A percentile compares a stretch with the other conserved stretches of the same genome.
phyloP scores from a whole-genome alignment of 2,888 invertebrate species.

The Drosophila kambysellisi region DNA sequence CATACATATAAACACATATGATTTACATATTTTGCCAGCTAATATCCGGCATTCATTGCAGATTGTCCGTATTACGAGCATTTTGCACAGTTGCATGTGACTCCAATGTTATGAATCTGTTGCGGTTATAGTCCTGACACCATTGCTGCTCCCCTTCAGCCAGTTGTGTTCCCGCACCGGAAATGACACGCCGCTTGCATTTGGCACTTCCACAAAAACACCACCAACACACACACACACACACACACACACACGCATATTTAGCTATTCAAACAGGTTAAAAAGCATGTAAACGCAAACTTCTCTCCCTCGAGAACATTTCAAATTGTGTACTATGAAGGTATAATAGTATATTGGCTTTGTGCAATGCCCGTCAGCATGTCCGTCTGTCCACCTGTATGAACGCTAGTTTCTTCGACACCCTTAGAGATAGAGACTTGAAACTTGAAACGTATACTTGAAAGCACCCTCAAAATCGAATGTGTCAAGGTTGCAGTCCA shows the following conservation, averaged over 20 bases:
- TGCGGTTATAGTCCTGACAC: not conserved
- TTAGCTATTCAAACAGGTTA: not conserved
- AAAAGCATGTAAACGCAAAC: not conserved
- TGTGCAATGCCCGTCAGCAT: too few relatives aligned
- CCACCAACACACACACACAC: too few relatives aligned
- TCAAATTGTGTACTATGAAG: not conserved
- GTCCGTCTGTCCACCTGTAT: too few relatives aligned
- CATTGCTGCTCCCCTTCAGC: not conserved
- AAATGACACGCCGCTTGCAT: conserved; percentile 13
- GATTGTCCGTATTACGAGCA: not conserved
- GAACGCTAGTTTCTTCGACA: too few relatives aligned
- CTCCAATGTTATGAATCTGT: conserved; percentile 7
- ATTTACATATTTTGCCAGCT: not conserved
- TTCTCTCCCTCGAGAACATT: not conserved
- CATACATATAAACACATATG: not conserved
- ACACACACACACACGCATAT: not conserved
- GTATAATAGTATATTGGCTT: too few relatives aligned
- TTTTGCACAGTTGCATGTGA: conserved; percentile 1
- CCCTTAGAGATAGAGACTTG: too few relatives aligned
- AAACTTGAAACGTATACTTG: too few relatives aligned
- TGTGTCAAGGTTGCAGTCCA: too few relatives aligned
- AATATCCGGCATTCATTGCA: conserved; percentile 7
- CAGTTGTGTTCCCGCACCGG: not conserved
- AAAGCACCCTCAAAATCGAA: too few relatives aligned
- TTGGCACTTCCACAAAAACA: not conserved